These are phyloP conservation scores for Antheraea pernyi DNA, from an alignment of 1,140 invertebrate genomes.

Conservation along the genomic window DNA sequence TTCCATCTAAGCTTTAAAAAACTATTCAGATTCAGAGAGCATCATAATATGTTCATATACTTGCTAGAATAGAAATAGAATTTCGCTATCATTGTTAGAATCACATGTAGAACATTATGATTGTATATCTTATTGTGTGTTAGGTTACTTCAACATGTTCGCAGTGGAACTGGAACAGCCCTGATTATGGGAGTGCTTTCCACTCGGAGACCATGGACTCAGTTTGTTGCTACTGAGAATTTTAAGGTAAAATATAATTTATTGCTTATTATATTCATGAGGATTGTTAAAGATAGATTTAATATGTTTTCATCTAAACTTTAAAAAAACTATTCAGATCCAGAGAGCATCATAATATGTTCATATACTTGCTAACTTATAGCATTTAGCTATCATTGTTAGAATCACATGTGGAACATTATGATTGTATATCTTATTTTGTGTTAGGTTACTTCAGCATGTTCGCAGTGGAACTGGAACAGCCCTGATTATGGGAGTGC, in stretches of 20 bases:
- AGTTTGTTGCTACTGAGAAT: constrained; percentile 73
- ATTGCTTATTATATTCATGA: neutral
- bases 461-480: constrained; percentile 62
- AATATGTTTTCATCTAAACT: too few species aligned
- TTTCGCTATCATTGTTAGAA: neutral
- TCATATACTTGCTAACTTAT: neutral
- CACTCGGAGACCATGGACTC: constrained; percentile 62
- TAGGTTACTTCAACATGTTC: constrained; percentile 65
- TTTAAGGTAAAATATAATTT: constrained; percentile 54
- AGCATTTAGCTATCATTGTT: neutral
- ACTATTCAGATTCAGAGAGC: too few species aligned
- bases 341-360: too few species aligned
- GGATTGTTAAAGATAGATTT: too few species aligned
- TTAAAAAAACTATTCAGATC: too few species aligned
- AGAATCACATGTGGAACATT: neutral
- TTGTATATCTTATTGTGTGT: neutral
- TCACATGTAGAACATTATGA: neutral
- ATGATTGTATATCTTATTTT: neutral
- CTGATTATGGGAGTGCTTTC: constrained; percentile 61
- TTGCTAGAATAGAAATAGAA: neutral
- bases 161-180: constrained; percentile 62
- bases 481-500: constrained; percentile 59
- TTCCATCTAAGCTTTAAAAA: too few species aligned
- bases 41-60: too few species aligned
- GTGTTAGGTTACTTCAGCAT: constrained; percentile 59